Evolutionary conservation across 2,113 vertebrate species (phyloP).

Genomic region (Bubo scandiacus): DNA sequence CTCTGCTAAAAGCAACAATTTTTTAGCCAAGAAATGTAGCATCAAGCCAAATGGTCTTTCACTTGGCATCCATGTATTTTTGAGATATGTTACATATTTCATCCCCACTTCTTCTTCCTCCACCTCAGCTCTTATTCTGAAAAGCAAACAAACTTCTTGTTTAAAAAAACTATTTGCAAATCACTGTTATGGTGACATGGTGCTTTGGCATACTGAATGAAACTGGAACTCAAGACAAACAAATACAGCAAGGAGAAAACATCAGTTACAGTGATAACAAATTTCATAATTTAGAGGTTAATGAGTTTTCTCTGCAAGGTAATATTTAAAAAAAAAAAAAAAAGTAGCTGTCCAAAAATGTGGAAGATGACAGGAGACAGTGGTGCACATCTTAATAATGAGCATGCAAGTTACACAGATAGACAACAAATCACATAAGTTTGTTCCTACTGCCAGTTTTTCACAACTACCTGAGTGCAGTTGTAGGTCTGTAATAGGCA

Average conservation of each 20-base stretch:
- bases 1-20: neutral
- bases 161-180: neutral
- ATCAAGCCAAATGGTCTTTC: neutral
- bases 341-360: neutral
- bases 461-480: rapidly evolving
- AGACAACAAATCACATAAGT: neutral
- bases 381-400: neutral
- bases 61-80: neutral
- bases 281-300: neutral
- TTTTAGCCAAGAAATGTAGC: neutral
- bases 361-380: neutral
- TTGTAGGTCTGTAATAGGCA: neutral
- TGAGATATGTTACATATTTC: neutral
- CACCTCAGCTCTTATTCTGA: neutral
- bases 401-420: rapidly evolving
- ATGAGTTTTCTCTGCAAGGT: neutral
- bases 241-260: neutral
- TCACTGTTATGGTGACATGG: neutral
- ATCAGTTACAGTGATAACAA: neutral
- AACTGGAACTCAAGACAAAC: neutral
- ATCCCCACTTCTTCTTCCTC: neutral
- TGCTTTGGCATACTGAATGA: neutral
- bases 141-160: neutral
- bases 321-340: neutral
- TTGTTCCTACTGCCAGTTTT: neutral